Conservation (phyloP, 2,797 vertebrate species). For the Hirundo rustica region DNA sequence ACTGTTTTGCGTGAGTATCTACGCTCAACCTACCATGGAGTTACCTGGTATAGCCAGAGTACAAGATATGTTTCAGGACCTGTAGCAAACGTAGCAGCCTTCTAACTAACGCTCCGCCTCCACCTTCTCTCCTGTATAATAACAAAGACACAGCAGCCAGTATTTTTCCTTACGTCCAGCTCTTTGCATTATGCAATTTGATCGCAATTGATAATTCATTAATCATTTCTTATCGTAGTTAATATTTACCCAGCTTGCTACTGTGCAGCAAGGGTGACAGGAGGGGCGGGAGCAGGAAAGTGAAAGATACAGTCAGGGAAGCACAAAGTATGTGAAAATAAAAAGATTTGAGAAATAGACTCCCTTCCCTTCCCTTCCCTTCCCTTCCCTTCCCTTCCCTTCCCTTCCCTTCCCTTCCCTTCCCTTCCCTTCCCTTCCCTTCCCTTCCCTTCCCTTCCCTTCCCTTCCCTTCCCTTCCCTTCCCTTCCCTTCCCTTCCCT, state of each 20-base stretch:
- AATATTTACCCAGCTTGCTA: slow-evolving; percentile 63
- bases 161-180: slow-evolving; percentile 30
- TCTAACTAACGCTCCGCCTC: not conserved
- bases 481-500: too few species aligned
- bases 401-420: too few species aligned
- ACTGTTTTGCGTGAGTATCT: not conserved
- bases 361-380: too few species aligned
- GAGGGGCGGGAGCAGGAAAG: not conserved
- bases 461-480: too few species aligned
- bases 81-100: not conserved
- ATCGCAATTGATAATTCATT: slow-evolving; percentile 48
- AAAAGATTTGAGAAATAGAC: not conserved
- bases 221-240: slow-evolving; percentile 61
- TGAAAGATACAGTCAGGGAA: not conserved
- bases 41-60: rapidly evolving
- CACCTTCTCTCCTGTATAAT: not conserved
- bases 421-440: too few species aligned
- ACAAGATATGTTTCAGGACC: not conserved
- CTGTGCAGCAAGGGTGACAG: slow-evolving; percentile 12
- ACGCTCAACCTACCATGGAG: not conserved
- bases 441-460: not conserved
- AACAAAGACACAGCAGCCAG: not conserved
- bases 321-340: not conserved
- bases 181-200: slow-evolving; percentile 40
- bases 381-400: too few species aligned